phyloP scores from a whole-genome alignment of 2,797 vertebrate species.

The Prunella strophiata region DNA sequence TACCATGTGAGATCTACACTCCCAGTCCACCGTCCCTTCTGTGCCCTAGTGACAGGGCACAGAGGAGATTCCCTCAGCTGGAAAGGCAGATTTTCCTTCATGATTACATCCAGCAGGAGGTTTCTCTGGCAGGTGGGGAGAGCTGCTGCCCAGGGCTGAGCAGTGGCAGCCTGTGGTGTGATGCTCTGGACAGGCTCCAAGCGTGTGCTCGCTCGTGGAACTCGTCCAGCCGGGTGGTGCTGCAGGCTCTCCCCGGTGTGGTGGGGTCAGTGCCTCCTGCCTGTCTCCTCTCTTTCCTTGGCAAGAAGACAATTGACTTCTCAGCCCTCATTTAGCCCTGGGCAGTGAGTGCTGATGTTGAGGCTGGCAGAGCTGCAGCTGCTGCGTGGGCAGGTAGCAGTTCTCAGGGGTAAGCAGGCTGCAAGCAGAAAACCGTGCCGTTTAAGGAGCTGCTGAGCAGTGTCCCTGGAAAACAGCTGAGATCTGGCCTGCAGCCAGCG shows the following conservation, averaged over 20 bases:
- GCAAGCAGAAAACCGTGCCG: not conserved
- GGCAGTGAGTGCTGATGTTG: not conserved
- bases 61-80: not conserved
- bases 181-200: not conserved
- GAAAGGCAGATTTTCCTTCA: conserved; percentile 18
- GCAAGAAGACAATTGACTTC: not conserved
- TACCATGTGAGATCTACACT: not conserved
- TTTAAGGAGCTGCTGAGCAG: not conserved
- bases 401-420: not conserved
- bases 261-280: not conserved
- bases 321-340: not conserved
- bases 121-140: not conserved
- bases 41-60: not conserved
- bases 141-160: not conserved
- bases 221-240: not conserved
- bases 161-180: fast-evolving
- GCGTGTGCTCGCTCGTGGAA: fast-evolving
- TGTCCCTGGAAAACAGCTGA: not conserved
- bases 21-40: not conserved
- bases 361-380: not conserved
- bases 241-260: fast-evolving
- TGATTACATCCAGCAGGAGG: not conserved
- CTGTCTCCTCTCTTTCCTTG: not conserved
- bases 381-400: not conserved
- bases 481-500: not conserved